Evolutionary conservation across 2,888 invertebrate species (phyloP), one percentile per base, ranked within the genome.

Genomic region (Drosophila testacea): DNA sequence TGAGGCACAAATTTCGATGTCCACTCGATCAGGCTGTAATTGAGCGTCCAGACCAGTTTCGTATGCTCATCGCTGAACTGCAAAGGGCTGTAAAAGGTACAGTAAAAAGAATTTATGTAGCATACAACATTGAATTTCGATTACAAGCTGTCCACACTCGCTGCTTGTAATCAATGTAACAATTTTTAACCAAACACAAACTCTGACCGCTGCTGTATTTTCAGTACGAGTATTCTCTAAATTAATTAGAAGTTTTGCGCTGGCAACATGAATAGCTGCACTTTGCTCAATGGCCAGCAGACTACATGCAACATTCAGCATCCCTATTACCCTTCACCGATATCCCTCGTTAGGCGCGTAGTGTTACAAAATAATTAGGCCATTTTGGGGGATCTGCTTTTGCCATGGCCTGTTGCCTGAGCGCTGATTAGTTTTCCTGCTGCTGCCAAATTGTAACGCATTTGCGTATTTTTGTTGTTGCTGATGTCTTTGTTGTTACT

Each of bases 11-110:
- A 93, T 86, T 96, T 95, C 73, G 95, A 94, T 38, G 95, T 93
- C 89, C 95, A 95, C 92, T 97, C 96, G 83, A 96, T 93, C 68
- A 97, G 92, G 92, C 95, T 96, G 92, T 96, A 96, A 54, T 95
- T 95, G 52, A 96, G 92, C 32, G 96, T 94, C 96, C 96, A 96
- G 88, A 96, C 94, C 52, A 95, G 93, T 76, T 96, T 93, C 60
- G 94, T 94, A 89, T 96, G 96, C 76, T 95, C 95, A 88, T 95
- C 95, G 80, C 92, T 92, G 73, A 90, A 92, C 39, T 89, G 81
- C 68, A 91, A 77, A 4, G 91, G 83, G 65, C 92, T 92, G 81
- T 1, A 80, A 82, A 22, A 38, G 41, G n/a, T 6, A 3, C 10
- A 50, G 36, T 34, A 52, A 38, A 22, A 1, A 16, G 7, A 4